Evolutionary conservation across 2,113 vertebrate genomes (phyloP).

Genomic region (Lasiurus borealis): DNA sequence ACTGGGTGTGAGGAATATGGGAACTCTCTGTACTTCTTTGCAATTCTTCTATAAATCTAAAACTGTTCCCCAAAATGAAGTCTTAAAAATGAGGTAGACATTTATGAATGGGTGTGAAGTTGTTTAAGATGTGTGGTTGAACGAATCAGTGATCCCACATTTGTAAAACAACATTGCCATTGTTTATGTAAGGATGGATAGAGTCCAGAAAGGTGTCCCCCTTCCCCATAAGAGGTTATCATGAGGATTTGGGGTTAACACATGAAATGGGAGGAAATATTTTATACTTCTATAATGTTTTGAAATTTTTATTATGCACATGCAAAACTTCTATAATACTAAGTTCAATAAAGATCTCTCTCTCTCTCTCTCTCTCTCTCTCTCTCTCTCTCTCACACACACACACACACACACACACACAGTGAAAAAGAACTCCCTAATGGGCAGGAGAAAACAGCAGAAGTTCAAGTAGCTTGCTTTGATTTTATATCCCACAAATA

Average conservation of each 20-base stretch:
- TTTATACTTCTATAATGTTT: not conserved
- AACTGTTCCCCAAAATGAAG: not conserved
- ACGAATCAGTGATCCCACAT: not conserved
- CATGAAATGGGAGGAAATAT: not conserved
- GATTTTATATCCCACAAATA: not conserved
- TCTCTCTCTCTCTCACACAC: no score
- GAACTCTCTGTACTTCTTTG: not conserved
- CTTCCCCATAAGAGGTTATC: fast-evolving
- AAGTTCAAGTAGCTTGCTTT: fast-evolving
- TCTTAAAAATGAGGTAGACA: not conserved
- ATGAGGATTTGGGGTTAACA: not conserved
- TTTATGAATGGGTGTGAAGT: not conserved
- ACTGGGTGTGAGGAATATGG: not conserved
- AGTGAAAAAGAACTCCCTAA: not conserved
- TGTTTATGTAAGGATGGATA: fast-evolving
- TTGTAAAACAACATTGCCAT: not conserved
- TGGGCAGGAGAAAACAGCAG: not conserved
- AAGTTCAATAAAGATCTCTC: not conserved
- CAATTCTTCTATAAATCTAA: not conserved
- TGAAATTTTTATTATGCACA: not conserved
- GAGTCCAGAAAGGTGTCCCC: not conserved
- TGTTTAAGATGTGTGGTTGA: not conserved
- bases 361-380: no score
- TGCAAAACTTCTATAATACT: not conserved
- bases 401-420: not conserved